These are phyloP conservation scores for Zygothrica quintamaculata DNA, from an alignment of 2,888 invertebrate genomes.

Conservation along the genomic window DNA sequence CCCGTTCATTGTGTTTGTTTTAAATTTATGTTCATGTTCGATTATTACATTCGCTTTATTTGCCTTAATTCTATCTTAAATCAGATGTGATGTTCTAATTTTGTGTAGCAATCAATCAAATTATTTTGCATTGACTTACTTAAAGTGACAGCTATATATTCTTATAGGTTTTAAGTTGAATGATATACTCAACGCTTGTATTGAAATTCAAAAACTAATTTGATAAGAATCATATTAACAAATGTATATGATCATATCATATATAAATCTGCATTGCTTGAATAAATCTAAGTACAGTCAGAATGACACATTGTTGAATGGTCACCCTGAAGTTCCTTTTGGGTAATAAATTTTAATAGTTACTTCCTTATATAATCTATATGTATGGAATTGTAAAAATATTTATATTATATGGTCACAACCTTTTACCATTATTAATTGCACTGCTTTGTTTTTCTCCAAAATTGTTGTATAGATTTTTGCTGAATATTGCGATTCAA, in stretches of 20 bases:
- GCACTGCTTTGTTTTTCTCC: constrained; percentile 39
- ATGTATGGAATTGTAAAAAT: constrained; percentile 45
- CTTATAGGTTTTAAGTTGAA: too few species aligned
- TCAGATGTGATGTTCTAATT: constrained; percentile 30
- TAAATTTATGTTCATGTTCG: constrained; percentile 61
- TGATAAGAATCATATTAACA: background rate
- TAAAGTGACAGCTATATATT: background rate
- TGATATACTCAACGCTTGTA: background rate
- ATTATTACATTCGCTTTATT: constrained; percentile 35
- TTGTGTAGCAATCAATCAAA: constrained; percentile 38
- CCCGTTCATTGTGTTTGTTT: constrained; percentile 36
- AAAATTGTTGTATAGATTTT: constrained; percentile 58
- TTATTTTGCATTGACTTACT: constrained; percentile 1
- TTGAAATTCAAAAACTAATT: background rate
- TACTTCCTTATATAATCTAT: constrained; percentile 63
- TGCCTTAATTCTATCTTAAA: constrained; percentile 14
- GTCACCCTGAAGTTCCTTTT: too few species aligned
- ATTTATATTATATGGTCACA: constrained; percentile 41
- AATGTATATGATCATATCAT: too few species aligned
- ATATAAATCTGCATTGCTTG: too few species aligned
- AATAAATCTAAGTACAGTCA: too few species aligned
- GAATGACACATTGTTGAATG: too few species aligned
- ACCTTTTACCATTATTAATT: constrained; percentile 69
- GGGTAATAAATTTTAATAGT: constrained; percentile 62
- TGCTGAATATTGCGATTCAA: too few species aligned